Base-by-base conservation (phyloP, 2,797 vertebrate species). In the Silurus lanzhouensis region DNA sequence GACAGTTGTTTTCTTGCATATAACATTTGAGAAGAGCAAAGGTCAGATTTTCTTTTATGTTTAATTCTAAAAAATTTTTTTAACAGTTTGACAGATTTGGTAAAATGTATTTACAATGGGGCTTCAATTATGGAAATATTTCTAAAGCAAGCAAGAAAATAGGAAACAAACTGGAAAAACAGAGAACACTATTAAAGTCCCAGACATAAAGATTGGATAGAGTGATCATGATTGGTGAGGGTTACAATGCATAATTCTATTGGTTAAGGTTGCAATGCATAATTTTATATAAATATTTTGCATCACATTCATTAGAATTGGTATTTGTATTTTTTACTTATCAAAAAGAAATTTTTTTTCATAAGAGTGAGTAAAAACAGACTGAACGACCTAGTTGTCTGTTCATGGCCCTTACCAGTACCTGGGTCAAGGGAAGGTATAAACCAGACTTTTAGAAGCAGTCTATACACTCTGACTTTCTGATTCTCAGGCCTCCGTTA, bases 381-480 rank as follows among this genome's bases (percentile, higher is more conserved):
- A 25, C 82, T 87, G 88, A 93, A 90, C 93, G 93, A 90, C 82
- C 48, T 38, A 67, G 48, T 81, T 89, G 76, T 89, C 91, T 86
- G 88, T 89, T 81, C 67, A 91, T 90, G 91, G 7, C 25, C 55
- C 52, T 5, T 77, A 31, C 7, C 74, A 58, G 91, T 92, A 91
- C 92, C 92, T 88, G 90, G 89, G 90, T 92, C 92, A 91, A 78
- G 90, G 91, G 91, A 93, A 91, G 93, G 93, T 92, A 93, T 94
- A 94, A 94, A 92, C 91, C 92, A 89, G 93, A 93, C 92, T 92
- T 92, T 87, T 52, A 90, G 91, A 90, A 91, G 88, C 22, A 12
- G 58, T 58, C 70, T 81, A 74, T 81, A 95, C 95, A 95, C 92
- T 92, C 92, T 94, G 93, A 92, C 91, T 91, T 91, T 91, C 60